Base-by-base conservation (phyloP, 2,797 vertebrate species). In the Typhlichthys eigenmanni region DNA sequence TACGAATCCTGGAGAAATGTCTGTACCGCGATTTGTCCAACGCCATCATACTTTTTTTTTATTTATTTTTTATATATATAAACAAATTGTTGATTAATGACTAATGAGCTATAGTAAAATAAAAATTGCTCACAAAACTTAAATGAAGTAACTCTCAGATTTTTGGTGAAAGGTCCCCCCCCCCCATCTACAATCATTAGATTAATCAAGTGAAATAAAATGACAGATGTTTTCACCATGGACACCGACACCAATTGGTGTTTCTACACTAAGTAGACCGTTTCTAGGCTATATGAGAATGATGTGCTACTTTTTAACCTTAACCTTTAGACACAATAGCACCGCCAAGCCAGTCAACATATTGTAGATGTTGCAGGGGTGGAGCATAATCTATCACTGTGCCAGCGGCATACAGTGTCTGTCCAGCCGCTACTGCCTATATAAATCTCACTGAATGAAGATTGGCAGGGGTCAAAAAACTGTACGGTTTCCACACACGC, bases 321-420 rank as follows among this genome's bases (percentile, higher is more conserved):
- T 74, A 72, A 79, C 76, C 80, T 79, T 78, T 76, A 55, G 54
- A 68, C 60, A 77, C 60, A 65, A 64, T 49, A 59, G 57, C 66
- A 54, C 51, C 58, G 68, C 55, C 2, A 16, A 78, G 66, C 67
- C 58, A 69, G 74, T 62, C 57, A 53, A 59, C 58, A 61, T 3
- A 47, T 16, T 45, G 48, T 58, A 55, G 47, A 56, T 47, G 24
- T 47, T 65, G 34, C 48, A 2, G 16, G 34, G 61, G 75, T 58
- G 69, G 3, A 12, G 63, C 14, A 43, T 55, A 50, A 46, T 53
- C 29, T 12, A 17, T 64, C 17, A 58, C 43, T 8, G 17, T 16
- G n/a, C 58, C 34, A 55, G 49, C 55, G 24, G 48, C 49, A 14
- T 43, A 38, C 4, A 62, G n/a, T 14, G 63, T 50, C 29, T 55